A percentile compares a stretch with the other conserved stretches of the same genome.
Conservation (phyloP, 2,888 invertebrate species). For the Acronicta psi region DNA sequence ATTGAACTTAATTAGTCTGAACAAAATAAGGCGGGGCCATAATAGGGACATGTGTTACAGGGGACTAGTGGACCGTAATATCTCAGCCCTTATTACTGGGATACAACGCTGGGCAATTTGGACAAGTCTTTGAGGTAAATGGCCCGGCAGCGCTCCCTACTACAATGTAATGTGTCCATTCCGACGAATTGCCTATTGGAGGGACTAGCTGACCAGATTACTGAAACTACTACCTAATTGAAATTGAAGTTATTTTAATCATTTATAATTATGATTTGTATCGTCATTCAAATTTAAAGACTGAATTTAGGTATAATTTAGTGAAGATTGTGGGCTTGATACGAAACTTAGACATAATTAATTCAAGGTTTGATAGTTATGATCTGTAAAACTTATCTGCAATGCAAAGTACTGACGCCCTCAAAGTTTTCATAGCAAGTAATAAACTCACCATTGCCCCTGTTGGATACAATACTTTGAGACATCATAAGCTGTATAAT, state of each 20-base stretch:
- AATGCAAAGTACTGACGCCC: too few species aligned
- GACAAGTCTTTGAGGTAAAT: conserved; percentile 63
- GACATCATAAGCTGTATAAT: neutral
- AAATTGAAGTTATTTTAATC: conserved; percentile 28
- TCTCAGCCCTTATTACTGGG: conserved; percentile 62
- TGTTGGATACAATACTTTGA: neutral
- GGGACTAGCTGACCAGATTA: conserved; percentile 56
- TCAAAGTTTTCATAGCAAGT: too few species aligned
- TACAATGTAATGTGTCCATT: conserved; percentile 59
- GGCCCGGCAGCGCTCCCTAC: conserved; percentile 54
- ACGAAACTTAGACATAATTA: too few species aligned
- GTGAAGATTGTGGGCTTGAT: too few species aligned
- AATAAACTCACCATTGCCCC: too few species aligned
- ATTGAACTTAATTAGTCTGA: conserved; percentile 40
- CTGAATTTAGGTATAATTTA: too few species aligned
- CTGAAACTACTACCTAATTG: conserved; percentile 48
- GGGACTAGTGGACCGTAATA: conserved; percentile 65
- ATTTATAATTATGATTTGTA: conserved; percentile 10
- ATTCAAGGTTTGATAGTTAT: too few species aligned
- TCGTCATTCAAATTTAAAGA: too few species aligned
- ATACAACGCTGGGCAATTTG: conserved; percentile 53
- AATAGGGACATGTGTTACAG: conserved; percentile 61
- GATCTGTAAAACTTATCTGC: too few species aligned
- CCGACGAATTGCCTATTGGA: conserved; percentile 59
- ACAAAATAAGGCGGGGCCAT: conserved; percentile 42